Evolutionary conservation across 2,113 vertebrate genomes (phyloP).

Genomic region (Muntiacus reevesi): DNA sequence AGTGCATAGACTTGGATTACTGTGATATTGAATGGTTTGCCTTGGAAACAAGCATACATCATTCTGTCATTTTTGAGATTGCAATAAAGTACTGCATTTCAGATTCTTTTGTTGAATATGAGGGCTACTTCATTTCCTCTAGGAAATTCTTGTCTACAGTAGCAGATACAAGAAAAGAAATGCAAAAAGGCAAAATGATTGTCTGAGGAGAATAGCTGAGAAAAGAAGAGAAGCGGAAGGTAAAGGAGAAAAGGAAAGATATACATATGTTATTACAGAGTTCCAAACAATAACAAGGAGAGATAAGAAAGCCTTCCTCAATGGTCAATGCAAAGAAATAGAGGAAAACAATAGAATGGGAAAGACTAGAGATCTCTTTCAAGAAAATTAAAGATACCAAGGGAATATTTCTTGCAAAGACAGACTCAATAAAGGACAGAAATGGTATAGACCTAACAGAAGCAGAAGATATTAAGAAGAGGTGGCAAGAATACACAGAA

Average conservation of each 20-base stretch:
- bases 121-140: background rate
- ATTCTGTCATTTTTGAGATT: background rate
- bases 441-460: background rate
- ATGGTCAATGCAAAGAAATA: background rate
- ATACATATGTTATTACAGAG: background rate
- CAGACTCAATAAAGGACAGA: background rate
- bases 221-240: background rate
- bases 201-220: background rate
- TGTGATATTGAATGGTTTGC: background rate
- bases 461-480: background rate
- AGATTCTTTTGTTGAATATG: background rate
- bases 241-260: background rate
- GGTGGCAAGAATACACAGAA: background rate
- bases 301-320: background rate
- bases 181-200: background rate
- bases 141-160: background rate
- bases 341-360: background rate
- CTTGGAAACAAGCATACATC: background rate
- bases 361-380: background rate
- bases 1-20: background rate
- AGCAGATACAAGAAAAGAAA: background rate
- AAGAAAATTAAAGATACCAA: background rate
- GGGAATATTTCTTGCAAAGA: background rate
- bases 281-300: background rate
- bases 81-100: background rate